Percentiles rank a stretch among this genome's conserved stretches.
Conservation (phyloP, 2,888 invertebrate species). For the Napeogenes inachia region DNA sequence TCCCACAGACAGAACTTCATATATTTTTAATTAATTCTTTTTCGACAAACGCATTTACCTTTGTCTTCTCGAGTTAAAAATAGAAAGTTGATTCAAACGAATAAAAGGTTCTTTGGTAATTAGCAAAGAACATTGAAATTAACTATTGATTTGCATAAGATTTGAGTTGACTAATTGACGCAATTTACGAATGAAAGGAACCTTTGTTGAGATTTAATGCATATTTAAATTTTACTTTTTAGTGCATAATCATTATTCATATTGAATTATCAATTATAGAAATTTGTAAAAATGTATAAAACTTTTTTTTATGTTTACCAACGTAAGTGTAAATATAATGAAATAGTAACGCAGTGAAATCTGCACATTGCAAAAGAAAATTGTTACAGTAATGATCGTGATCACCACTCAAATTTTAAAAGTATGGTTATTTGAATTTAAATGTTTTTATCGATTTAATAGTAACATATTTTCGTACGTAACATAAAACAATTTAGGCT, state of each 20-base stretch:
- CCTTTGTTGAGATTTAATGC: conserved; percentile 21
- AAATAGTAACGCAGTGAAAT: too few species aligned
- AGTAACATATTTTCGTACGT: too few species aligned
- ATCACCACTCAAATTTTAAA: too few species aligned
- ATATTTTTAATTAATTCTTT: conserved; percentile 20
- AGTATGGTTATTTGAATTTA: too few species aligned
- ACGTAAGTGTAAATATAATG: too few species aligned
- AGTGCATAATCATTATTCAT: neutral
- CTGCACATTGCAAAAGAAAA: too few species aligned
- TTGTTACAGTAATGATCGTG: too few species aligned
- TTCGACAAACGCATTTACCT: conserved; percentile 16
- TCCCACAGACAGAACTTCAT: conserved; percentile 14
- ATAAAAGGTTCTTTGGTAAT: conserved; percentile 43
- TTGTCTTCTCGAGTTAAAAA: conserved; percentile 8
- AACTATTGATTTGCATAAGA: conserved; percentile 60
- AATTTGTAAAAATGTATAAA: too few species aligned
- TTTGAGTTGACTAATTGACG: conserved; percentile 53
- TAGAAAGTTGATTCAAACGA: conserved; percentile 18
- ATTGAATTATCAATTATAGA: too few species aligned
- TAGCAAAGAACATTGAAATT: conserved; percentile 51
- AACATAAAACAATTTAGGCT: too few species aligned
- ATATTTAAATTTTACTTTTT: neutral
- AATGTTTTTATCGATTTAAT: too few species aligned
- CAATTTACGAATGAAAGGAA: conserved; percentile 41
- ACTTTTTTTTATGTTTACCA: too few species aligned